Conservation (phyloP, 1,140 invertebrate species). For the Oncopeltus fasciatus region DNA sequence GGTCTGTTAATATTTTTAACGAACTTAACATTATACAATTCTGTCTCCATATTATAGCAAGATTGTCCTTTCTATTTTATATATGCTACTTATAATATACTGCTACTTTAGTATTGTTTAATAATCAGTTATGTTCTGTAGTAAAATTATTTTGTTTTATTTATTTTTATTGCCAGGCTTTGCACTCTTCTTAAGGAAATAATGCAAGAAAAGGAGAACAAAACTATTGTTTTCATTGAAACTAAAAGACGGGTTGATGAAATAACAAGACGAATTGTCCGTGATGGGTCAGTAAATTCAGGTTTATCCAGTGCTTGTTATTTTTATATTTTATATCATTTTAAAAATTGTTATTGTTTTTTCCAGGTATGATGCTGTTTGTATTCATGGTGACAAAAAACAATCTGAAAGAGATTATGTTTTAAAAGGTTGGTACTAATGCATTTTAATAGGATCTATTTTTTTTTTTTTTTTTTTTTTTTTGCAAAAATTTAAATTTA, state of each 20-base stretch:
- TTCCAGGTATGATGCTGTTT: constrained; percentile 71
- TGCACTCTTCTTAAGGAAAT: constrained; percentile 78
- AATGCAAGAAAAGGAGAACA: constrained; percentile 79
- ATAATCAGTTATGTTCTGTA: not conserved
- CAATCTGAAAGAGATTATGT: constrained; percentile 95
- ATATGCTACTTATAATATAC: not conserved
- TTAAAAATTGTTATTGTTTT: constrained; percentile 14
- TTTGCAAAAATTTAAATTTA: too few relatives aligned
- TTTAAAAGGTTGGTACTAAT: constrained; percentile 69
- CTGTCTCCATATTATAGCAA: too few relatives aligned
- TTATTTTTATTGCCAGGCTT: constrained; percentile 34
- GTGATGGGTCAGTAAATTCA: constrained; percentile 48
- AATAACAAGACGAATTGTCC: constrained; percentile 79
- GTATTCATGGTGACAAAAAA: constrained; percentile 96
- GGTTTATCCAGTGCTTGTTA: not conserved
- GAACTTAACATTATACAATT: too few relatives aligned
- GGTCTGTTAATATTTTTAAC: too few relatives aligned
- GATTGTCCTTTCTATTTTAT: too few relatives aligned
- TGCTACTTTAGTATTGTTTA: not conserved
- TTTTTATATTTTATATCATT: not conserved
- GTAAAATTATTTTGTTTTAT: not conserved
- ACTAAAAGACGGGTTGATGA: constrained; percentile 95
- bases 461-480: too few relatives aligned
- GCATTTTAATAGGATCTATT: too few relatives aligned
- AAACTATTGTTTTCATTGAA: constrained; percentile 95